Evolutionary conservation across 1,140 invertebrate species (phyloP).

Genomic region (Parapsyche elsis): DNA sequence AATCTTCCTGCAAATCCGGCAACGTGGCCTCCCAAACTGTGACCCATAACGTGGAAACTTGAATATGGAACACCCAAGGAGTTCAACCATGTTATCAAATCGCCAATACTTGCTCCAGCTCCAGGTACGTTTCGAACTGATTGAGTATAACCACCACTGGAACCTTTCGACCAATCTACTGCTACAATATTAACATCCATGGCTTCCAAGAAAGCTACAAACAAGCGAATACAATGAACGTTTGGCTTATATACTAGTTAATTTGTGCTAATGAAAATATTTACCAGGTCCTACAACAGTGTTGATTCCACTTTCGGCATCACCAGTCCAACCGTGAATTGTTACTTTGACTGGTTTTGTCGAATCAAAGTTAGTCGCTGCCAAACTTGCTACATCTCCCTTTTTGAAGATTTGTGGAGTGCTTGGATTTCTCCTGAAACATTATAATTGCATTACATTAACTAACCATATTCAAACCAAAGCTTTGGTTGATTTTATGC

Average conservation of each 20-base stretch:
- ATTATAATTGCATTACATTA: not conserved
- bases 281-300: slow-evolving; percentile 19
- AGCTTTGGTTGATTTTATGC: not conserved
- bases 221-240: not conserved
- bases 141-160: slow-evolving; percentile 17
- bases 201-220: slow-evolving; percentile 41
- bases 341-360: slow-evolving; percentile 5
- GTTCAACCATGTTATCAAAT: slow-evolving; percentile 17
- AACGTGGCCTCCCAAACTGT: slow-evolving; percentile 36
- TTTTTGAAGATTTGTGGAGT: not conserved
- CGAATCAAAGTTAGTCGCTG: not conserved
- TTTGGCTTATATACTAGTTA: not conserved
- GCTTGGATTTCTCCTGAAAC: slow-evolving; percentile 1
- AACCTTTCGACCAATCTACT: slow-evolving; percentile 19
- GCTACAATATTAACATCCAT: slow-evolving; percentile 23
- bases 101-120: not conserved
- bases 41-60: slow-evolving; percentile 27
- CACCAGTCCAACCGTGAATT: slow-evolving; percentile 20
- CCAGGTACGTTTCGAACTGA: slow-evolving; percentile 22
- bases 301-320: slow-evolving; percentile 18
- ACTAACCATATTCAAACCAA: not conserved
- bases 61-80: not conserved
- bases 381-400: not conserved
- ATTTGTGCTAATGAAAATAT: not conserved
- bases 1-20: slow-evolving; percentile 19